Base-by-base conservation (phyloP, 1,140 invertebrate genomes). In the Meloidogyne chitwoodi region DNA sequence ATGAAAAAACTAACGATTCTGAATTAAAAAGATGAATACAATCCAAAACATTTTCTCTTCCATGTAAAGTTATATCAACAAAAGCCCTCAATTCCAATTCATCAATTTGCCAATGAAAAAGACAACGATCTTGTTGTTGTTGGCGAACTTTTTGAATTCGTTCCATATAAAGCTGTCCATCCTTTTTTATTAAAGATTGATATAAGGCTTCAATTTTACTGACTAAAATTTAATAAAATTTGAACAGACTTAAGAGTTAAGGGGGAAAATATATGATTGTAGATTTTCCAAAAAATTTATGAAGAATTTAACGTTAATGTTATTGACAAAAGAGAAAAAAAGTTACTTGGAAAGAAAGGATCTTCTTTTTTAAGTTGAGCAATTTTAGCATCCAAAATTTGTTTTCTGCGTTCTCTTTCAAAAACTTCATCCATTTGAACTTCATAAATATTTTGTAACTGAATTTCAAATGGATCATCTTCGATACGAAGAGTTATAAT, bases 381-480 rank as follows among this genome's bases (percentile, higher is more conserved):
- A 41, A 96, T 92, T 89, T 94, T 94, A 6, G 92, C 91, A 83
- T 96, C 94, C 19, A 98, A 88, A 89, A 96, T 93, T 72, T 92
- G 91, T 76, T 92, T 91, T n/a, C 96, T 89, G 86, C 96, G 96
- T 78, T 95, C 90, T 85, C 93, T 94, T 86, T 99, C 96, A 83
- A 93, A 92, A 82, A 95, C 95, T 88, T 99, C 96, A 87, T 99
- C 96, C 84, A 94, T 94, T 26, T 97, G 85, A 0, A 98, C 89
- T 85, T 97, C 95, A 87, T 95, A 98, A 88, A 97, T 98, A 83
- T 97, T 94, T 1, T 94, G 90, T 2, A 99, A 89, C 84, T 93
- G 94, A 0, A 98, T 94, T 89, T 99, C 96, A 87, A 99, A 98
- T 1, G 95, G 94, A 91, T 99, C 96, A 88, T 99, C 96, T 79